A percentile compares a stretch with the other conserved stretches of the same genome.
phyloP scores from a whole-genome alignment of 2,113 vertebrate genomes.

The Corydoras sp. region DNA sequence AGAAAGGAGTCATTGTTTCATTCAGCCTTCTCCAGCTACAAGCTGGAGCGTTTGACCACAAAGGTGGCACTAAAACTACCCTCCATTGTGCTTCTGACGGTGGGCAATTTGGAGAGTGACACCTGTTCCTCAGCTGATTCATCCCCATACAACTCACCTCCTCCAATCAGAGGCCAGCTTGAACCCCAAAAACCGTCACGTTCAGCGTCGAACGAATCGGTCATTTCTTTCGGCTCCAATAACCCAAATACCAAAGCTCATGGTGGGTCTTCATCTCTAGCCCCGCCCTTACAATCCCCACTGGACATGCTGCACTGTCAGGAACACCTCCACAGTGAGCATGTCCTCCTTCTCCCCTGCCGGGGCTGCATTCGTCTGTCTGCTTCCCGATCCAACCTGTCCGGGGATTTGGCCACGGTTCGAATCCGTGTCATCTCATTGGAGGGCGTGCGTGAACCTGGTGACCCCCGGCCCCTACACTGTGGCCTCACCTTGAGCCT shows the following conservation, averaged over 20 bases:
- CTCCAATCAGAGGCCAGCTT: constrained; percentile 31
- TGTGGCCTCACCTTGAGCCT: constrained; percentile 61
- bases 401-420: constrained; percentile 35
- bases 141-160: constrained; percentile 51
- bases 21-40: constrained; percentile 46
- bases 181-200: background rate
- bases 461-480: constrained; percentile 44
- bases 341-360: constrained; percentile 55
- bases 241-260: constrained; percentile 7
- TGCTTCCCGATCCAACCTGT: constrained; percentile 31
- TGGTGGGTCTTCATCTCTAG: constrained; percentile 30
- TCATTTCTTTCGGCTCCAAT: background rate
- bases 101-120: constrained; percentile 49
- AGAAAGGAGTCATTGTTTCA: constrained; percentile 71
- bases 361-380: constrained; percentile 57
- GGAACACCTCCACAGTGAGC: constrained; percentile 54
- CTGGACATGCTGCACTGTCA: constrained; percentile 59
- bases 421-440: constrained; percentile 60
- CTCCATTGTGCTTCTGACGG: constrained; percentile 45
- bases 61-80: constrained; percentile 35
- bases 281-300: constrained; percentile 49
- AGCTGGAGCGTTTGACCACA: constrained; percentile 46
- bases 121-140: constrained; percentile 54
- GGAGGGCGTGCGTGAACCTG: constrained; percentile 48
- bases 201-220: background rate